These are phyloP conservation scores for Busseola fusca DNA, from an alignment of 2,888 invertebrate species.

Conservation along the genomic window DNA sequence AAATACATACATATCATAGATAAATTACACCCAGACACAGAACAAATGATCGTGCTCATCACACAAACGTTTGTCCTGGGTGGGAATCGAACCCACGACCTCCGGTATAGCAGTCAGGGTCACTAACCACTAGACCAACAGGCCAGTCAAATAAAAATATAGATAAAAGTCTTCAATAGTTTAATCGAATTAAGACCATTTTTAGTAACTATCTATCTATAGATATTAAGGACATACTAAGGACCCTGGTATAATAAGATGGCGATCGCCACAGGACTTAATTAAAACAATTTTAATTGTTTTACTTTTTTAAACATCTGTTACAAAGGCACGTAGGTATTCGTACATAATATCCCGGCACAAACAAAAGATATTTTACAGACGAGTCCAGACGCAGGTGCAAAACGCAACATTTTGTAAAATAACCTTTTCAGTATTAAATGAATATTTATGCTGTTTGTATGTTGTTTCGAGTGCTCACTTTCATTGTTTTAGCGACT, in stretches of 20 bases:
- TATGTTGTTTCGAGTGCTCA: background rate
- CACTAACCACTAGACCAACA: too few relatives aligned
- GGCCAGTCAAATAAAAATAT: too few relatives aligned
- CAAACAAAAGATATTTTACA: constrained; percentile 51
- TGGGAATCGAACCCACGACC: too few relatives aligned
- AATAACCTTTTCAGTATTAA: constrained; percentile 43
- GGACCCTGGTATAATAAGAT: background rate
- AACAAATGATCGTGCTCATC: too few relatives aligned
- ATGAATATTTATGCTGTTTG: constrained; percentile 3
- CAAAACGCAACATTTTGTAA: constrained; percentile 51
- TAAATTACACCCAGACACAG: too few relatives aligned
- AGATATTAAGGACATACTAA: too few relatives aligned
- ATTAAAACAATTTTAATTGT: constrained; percentile 57
- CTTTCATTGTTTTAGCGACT: constrained; percentile 1
- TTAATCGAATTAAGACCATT: background rate
- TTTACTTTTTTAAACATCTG: constrained; percentile 63
- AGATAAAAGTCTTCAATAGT: too few relatives aligned
- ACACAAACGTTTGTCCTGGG: too few relatives aligned
- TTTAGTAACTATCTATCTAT: background rate
- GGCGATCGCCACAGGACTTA: constrained; percentile 19
- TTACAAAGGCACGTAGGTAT: constrained; percentile 59
- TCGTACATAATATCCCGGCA: constrained; percentile 53
- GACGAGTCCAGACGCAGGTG: constrained; percentile 52
- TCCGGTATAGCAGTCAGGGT: too few relatives aligned
- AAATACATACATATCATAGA: too few relatives aligned